Conservation (phyloP, 2,888 invertebrate species). For the Stenodema calcarata region DNA sequence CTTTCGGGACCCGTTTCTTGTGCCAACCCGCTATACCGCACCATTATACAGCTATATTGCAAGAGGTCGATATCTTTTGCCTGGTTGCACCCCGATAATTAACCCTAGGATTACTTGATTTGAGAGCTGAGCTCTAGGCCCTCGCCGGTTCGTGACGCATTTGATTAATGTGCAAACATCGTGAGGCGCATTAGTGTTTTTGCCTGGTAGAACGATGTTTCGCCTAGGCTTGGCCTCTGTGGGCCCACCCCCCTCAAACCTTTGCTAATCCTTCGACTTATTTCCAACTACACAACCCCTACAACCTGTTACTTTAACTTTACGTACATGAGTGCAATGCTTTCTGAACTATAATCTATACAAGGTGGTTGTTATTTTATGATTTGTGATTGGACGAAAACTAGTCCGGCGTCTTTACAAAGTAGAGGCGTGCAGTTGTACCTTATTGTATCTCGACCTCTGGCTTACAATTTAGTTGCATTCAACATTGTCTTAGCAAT, state of each 20-base stretch:
- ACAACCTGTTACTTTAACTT: background rate
- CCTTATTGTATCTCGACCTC: too few relatives aligned
- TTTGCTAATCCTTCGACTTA: background rate
- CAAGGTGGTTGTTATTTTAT: too few relatives aligned
- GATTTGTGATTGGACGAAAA: too few relatives aligned
- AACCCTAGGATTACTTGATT: background rate
- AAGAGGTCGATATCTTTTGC: background rate
- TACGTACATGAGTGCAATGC: background rate
- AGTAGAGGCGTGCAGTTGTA: too few relatives aligned
- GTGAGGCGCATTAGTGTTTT: conserved; percentile 18
- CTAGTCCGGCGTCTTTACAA: too few relatives aligned
- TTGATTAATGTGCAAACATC: conserved; percentile 36
- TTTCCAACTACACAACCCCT: background rate
- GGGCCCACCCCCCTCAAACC: background rate
- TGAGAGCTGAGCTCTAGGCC: background rate
- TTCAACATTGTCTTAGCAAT: too few relatives aligned
- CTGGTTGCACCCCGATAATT: background rate
- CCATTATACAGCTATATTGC: background rate
- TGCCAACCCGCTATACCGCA: background rate
- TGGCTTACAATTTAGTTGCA: too few relatives aligned
- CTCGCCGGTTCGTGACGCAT: conserved; percentile 7
- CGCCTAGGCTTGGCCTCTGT: background rate
- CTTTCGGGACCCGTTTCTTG: background rate
- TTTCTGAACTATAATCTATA: too few relatives aligned
- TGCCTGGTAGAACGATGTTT: conserved; percentile 1